Base-by-base conservation (phyloP, 2,797 vertebrate genomes). In the Lutjanus campechanus region DNA sequence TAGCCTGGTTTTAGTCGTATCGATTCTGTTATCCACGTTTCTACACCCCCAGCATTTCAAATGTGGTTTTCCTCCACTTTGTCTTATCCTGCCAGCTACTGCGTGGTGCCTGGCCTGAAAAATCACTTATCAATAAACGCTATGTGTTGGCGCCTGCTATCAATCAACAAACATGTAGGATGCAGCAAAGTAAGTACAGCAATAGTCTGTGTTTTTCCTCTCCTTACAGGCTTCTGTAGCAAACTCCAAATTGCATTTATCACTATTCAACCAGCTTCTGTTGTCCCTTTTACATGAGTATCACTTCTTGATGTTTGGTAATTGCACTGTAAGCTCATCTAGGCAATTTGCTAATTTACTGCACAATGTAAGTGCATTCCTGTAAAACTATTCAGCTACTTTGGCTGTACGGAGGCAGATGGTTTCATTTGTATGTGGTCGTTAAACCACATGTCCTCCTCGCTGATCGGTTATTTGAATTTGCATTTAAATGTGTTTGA, bases 401-500 rank as follows among this genome's bases (percentile, higher is more conserved):
- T 75, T 4, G 29, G 62, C 49, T 82, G 40, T 70, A 70, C 69
- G 1, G 62, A 89, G 86, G 91, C 94, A 94, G 93, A 95, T 93
- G 91, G 91, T 92, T 94, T 91, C 75, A 92, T 94, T 93, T 93
- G 91, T 93, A 92, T 88, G 82, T 89, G 85, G 90, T 87, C 83
- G 73, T 95, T 94, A 93, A 90, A 92, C 79, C 81, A 82, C 90
- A 90, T 88, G 84, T 89, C 89, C 88, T 89, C 85, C 78, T 83
- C 55, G 64, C 87, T 79, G 79, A 94, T 93, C 83, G 85, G 86
- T 91, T 92, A 89, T 94, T 93, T 93, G 87, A 93, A 95, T 95
- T 95, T 93, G 91, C 92, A 94, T 95, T 94, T 95, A 93, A 95
- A 95, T 95, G 91, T 71, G 88, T 94, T 91, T 95, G 94, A 95